phyloP scores from a whole-genome alignment of 2,888 invertebrate species.

The Dioctria linearis region DNA sequence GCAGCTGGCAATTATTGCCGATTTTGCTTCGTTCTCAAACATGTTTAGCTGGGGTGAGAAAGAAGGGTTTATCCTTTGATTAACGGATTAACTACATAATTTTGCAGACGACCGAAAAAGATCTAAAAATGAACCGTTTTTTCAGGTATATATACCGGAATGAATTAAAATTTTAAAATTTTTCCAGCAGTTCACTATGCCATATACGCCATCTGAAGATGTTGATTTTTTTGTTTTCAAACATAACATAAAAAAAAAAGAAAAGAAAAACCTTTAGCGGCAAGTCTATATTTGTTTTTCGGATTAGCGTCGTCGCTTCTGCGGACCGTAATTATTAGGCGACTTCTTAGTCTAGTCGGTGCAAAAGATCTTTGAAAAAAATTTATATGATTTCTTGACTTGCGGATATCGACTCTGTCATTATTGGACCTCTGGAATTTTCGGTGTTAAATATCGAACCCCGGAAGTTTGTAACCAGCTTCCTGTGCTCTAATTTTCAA shows the following conservation, averaged over 20 bases:
- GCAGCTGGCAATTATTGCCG: conserved; percentile 14
- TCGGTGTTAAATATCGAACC: conserved; percentile 23
- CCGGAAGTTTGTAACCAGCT: conserved; percentile 32
- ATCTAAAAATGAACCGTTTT: no score
- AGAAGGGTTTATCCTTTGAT: background rate
- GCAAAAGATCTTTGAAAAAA: conserved; percentile 15
- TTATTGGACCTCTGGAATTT: background rate
- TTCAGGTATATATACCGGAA: no score
- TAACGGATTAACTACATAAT: background rate
- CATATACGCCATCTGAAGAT: no score
- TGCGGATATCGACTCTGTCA: conserved; percentile 2
- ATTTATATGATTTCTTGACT: conserved; percentile 2
- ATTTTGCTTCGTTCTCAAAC: background rate
- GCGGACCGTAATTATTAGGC: background rate
- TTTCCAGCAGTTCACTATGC: no score
- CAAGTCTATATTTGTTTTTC: conserved; percentile 9
- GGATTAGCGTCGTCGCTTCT: conserved; percentile 6
- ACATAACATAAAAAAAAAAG: no score
- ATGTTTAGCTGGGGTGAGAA: no score
- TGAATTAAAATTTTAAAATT: no score
- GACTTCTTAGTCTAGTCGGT: conserved; percentile 26
- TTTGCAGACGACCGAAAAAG: no score
- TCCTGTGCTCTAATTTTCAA: conserved; percentile 29
- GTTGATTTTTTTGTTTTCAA: no score
- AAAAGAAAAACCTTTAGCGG: no score